Conservation (phyloP, 1,140 invertebrate genomes). For the Cotesia chilonis region DNA sequence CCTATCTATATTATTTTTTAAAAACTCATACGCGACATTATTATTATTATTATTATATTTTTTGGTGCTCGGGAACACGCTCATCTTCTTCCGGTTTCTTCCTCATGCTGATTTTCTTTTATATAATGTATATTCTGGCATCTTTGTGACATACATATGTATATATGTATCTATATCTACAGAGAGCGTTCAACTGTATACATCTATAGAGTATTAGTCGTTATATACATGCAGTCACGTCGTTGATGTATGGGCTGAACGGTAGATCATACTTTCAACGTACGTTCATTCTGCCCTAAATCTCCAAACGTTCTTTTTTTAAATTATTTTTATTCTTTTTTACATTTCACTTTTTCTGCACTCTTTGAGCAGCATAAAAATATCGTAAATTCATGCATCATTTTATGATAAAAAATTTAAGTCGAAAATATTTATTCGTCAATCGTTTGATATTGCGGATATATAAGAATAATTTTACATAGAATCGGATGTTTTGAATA, state of each 20-base stretch:
- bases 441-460: too few relatives aligned
- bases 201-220: too few relatives aligned
- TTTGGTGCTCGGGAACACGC: conserved; percentile 2
- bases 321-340: too few relatives aligned
- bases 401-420: background rate
- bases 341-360: too few relatives aligned
- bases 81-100: conserved; percentile 28
- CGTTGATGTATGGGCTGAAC: conserved; percentile 34
- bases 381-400: background rate
- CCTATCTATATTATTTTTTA: conserved; percentile 6
- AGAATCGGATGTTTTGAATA: too few relatives aligned
- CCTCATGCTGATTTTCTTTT: conserved; percentile 14
- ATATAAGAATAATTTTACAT: too few relatives aligned
- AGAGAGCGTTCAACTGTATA: too few relatives aligned
- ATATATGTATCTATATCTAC: conserved; percentile 18
- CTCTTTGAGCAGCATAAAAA: background rate
- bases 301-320: background rate
- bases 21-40: background rate
- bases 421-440: too few relatives aligned
- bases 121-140: conserved; percentile 19
- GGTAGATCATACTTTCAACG: conserved; percentile 39
- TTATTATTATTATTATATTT: conserved; percentile 8
- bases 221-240: conserved; percentile 37
- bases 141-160: conserved; percentile 17
- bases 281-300: conserved; percentile 34